Base-by-base conservation (phyloP, 1,140 invertebrate genomes). In the Probaryconus sp. region DNA sequence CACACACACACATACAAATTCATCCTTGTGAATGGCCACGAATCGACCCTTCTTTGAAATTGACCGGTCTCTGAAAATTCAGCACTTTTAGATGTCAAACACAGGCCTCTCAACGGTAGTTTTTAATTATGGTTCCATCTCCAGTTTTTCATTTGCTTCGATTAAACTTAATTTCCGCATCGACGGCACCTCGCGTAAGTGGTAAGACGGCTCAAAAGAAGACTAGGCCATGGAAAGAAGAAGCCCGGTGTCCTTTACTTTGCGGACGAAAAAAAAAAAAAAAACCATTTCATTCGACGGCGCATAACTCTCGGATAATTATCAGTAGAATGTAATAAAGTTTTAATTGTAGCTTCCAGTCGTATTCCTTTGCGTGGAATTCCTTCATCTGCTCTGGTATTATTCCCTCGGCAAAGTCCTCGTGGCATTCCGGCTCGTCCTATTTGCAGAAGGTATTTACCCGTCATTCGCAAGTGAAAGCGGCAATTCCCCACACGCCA, bases 401-500 rank as follows among this genome's bases (percentile, higher is more conserved):
- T 67, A 48, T 48, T 67, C 31, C 42, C 58, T n/a, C n/a, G 10
- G 51, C 40, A 18, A 50, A 58, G 42, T 68, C 35, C 43, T 68
- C 35, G 11, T 50, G 38, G 28, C 45, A 67, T 55, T 61, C 26
- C 31, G 17, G 16, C 10, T 35, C 18, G 33, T 70, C 18, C 40
- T 55, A 70, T 55, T 61, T 61, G 33, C 38, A 16, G 30, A 48
- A 47, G 50, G 68, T 71, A 64, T 64, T 63, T 50, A 51, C 43
- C 45, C 40, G 58, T 69, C 58, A 72, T 69, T 70, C 51, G 55
- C 40, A 69, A 77, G 50, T 43, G 37, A 71, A 61, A 38, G 42
- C 71, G 43, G 70, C 69, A 77, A 76, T 80, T 77, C 72, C 31
- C 63, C 24, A 50, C 45, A 50, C 40, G 16, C 20, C 21, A 43